Conservation (phyloP, 2,888 invertebrate species). For the Lepidocyrtoides sp. region DNA sequence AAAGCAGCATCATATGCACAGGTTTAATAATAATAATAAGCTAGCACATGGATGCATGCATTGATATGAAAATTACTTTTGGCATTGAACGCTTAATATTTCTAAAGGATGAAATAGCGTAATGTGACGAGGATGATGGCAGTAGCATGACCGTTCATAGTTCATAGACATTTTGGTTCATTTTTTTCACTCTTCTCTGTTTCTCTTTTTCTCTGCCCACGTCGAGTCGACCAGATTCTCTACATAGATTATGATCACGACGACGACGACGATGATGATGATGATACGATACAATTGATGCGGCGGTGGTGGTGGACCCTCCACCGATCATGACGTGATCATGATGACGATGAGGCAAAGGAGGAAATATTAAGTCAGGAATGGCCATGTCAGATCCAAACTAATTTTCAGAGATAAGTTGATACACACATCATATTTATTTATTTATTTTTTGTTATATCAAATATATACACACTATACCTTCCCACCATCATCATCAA, state of each 20-base stretch:
- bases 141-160: not conserved
- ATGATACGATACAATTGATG: conserved; percentile 45
- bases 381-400: conserved; percentile 42
- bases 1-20: not conserved
- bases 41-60: not conserved
- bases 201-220: conserved; percentile 6
- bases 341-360: conserved; percentile 40
- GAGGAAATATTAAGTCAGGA: conserved; percentile 48
- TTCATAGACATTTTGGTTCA: not conserved
- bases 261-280: conserved; percentile 5
- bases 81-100: not conserved
- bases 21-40: not conserved
- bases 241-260: conserved; percentile 27
- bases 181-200: not conserved
- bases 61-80: not conserved
- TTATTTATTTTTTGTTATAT: conserved; percentile 6
- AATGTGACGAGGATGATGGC: not conserved
- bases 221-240: conserved; percentile 34
- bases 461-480: not conserved
- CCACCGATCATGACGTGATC: conserved; percentile 43
- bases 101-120: not conserved
- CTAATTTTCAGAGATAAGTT: conserved; percentile 36
- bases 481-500: not conserved
- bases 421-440: conserved; percentile 11
- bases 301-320: conserved; percentile 40